Base-by-base conservation (phyloP, 2,888 invertebrate genomes). In the Priocnemis perturbator region DNA sequence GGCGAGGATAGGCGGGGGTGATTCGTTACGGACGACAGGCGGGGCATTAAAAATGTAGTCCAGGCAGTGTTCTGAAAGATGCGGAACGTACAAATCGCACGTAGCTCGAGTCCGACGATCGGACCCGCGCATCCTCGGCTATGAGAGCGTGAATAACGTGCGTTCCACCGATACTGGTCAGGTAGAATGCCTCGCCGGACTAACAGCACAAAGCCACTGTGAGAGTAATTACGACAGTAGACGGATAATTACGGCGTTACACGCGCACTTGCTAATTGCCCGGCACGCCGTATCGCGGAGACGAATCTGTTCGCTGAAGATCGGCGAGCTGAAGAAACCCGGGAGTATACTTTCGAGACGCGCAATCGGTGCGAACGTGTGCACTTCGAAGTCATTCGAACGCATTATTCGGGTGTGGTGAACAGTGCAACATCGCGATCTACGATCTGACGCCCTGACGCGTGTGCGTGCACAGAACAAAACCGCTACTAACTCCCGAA, bases 71-170 rank as follows among this genome's bases (percentile, higher is more conserved):
- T 17, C 20, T 11, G 50, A 4, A 50, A 50, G 50, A 17, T 20
- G 50, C 50, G 19, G 50, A 17, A 50, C 50, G 50, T 50, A 17
- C 50, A n/a, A 19, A 37, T 37, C 37, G 37, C 9, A 56, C 17
- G 45, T 47, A 50, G 50, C 58, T 53, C 71, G 64, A 61, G 70
- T 37, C 37, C 11, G 50, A 61, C 26, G 64, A 73, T 66, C 60
- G 55, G 37, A 50, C 30, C 47, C 65, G 61, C 60, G 58, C 69
- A 67, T 68, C 67, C 81, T 75, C 80, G 77, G 65, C 74, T 82
- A 84, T 77, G 85, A 84, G 84, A 85, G 85, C 84, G 85, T 85
- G 83, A 85, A 85, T 74, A 79, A 71, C 64, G 67, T 30, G 37
- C 37, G 37, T 37, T 37, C 37, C 37, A 11, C 7, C 37, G 37